These are phyloP conservation scores for Sycobia sp. DNA, from an alignment of 1,140 invertebrate genomes.

Conservation along the genomic window DNA sequence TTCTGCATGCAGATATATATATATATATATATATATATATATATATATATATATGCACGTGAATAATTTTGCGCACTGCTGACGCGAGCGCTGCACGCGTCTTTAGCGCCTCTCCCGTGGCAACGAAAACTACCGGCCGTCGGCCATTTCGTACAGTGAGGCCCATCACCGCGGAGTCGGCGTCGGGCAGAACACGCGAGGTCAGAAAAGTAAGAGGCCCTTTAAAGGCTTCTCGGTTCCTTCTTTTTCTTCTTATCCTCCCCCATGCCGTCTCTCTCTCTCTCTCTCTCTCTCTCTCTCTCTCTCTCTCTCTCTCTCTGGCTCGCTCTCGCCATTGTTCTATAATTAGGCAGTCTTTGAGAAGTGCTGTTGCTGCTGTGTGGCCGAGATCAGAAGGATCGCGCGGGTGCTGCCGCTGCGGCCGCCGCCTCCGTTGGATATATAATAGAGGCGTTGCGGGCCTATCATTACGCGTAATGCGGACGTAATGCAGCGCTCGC, in stretches of 20 bases:
- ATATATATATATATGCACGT: no score
- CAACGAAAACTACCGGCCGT: not conserved
- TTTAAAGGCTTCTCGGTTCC: constrained; percentile 1
- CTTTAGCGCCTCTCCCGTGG: not conserved
- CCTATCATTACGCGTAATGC: constrained; percentile 53
- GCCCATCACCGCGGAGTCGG: not conserved
- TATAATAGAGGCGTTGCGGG: constrained; percentile 43
- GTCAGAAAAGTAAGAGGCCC: constrained; percentile 17
- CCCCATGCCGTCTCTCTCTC: not conserved
- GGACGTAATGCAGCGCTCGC: constrained; percentile 39
- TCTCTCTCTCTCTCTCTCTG: no score
- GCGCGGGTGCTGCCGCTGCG: constrained; percentile 38
- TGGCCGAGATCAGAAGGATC: no score
- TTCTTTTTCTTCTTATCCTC: not conserved
- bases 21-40: no score
- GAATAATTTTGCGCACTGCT: no score
- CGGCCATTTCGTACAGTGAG: not conserved
- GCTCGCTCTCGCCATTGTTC: constrained; percentile 42
- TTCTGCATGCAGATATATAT: no score
- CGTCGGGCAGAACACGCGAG: constrained; percentile 19
- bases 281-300: no score
- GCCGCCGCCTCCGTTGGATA: constrained; percentile 19
- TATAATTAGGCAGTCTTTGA: constrained; percentile 49
- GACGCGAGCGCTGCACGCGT: no score
- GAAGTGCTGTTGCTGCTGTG: constrained; percentile 34